A percentile compares a stretch with the other conserved stretches of the same genome.
Conservation (phyloP, 2,888 invertebrate species). For the Acrobasis consociella region DNA sequence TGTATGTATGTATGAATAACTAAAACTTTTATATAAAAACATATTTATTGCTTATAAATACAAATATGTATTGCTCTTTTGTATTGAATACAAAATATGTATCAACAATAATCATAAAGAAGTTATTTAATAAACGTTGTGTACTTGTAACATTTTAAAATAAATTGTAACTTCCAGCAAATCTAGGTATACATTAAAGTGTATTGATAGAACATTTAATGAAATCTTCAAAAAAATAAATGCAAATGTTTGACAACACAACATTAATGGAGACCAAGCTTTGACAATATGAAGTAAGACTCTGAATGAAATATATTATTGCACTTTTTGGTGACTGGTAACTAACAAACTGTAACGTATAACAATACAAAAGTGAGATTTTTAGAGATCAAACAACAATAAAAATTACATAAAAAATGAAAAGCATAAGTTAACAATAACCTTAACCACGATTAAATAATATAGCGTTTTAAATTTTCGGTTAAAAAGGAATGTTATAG, state of each 20-base stretch:
- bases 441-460: conserved; percentile 8
- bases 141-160: conserved; percentile 11
- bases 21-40: conserved; percentile 22
- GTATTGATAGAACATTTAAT: neutral
- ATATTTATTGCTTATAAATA: conserved; percentile 30
- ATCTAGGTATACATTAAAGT: neutral
- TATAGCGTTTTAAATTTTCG: neutral
- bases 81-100: conserved; percentile 31
- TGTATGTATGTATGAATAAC: no score
- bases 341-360: conserved; percentile 33
- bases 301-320: conserved; percentile 32
- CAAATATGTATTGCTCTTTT: conserved; percentile 20
- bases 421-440: conserved; percentile 2
- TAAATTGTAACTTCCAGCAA: neutral
- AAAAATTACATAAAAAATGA: conserved; percentile 17
- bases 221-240: neutral
- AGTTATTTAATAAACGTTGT: conserved; percentile 24
- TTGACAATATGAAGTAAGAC: neutral
- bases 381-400: conserved; percentile 26
- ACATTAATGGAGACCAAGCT: neutral
- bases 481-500: conserved; percentile 3
- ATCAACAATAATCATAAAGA: conserved; percentile 30
- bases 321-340: conserved; percentile 45
- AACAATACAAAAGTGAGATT: conserved; percentile 19
- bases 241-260: neutral